Evolutionary conservation across 2,888 invertebrate genomes (phyloP).

Genomic region (Penaeus monodon): DNA sequence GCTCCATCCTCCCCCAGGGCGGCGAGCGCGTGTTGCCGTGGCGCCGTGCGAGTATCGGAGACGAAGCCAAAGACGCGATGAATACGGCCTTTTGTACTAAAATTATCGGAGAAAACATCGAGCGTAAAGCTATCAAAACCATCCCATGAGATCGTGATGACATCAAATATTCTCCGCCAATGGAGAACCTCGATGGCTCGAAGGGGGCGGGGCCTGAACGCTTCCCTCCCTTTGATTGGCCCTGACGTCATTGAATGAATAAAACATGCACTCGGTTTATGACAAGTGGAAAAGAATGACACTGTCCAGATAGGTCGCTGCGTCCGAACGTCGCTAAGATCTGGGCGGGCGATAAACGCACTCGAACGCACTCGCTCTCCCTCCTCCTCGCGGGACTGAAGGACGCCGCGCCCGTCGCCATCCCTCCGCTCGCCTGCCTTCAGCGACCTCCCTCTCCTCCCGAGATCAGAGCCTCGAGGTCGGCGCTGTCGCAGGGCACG

Average conservation of each 20-base stretch:
- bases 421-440: too few species aligned
- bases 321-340: slow-evolving; percentile 36
- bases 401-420: too few species aligned
- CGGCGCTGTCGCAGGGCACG: too few species aligned
- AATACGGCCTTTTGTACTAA: neutral
- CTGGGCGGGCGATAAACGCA: neutral
- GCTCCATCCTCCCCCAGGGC: too few species aligned
- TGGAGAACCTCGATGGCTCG: slow-evolving; percentile 10
- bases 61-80: too few species aligned
- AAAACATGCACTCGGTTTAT: slow-evolving; percentile 53
- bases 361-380: too few species aligned
- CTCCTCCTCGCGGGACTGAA: too few species aligned
- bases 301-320: slow-evolving; percentile 50
- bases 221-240: slow-evolving; percentile 43
- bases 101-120: slow-evolving; percentile 15
- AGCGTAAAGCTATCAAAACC: slow-evolving; percentile 39
- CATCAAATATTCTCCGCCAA: slow-evolving; percentile 41
- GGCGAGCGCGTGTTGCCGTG: too few species aligned
- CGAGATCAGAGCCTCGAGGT: too few species aligned
- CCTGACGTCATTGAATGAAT: slow-evolving; percentile 43
- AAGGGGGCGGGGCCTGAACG: slow-evolving; percentile 32
- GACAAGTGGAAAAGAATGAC: slow-evolving; percentile 59
- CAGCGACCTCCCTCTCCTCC: too few species aligned
- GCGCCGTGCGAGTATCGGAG: too few species aligned
- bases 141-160: slow-evolving; percentile 44